These are phyloP conservation scores for Scalopus aquaticus DNA, from an alignment of 2,113 vertebrate species.

Conservation along the genomic window DNA sequence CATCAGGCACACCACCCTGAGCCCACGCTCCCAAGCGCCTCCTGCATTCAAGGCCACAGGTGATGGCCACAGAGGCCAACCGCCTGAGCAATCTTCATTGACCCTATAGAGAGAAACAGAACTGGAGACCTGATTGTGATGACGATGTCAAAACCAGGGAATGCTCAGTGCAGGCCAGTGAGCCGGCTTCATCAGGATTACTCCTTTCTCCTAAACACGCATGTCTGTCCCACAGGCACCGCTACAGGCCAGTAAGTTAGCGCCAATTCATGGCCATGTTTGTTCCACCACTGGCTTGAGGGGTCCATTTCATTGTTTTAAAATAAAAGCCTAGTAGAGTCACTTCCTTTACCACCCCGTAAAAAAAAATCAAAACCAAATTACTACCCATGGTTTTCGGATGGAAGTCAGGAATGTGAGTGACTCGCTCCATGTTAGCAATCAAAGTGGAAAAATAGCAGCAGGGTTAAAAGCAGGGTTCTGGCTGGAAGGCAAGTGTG, in stretches of 20 bases:
- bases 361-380: background rate
- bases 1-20: too few relatives aligned
- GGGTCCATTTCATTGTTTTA: background rate
- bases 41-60: too few relatives aligned
- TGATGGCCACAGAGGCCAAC: too few relatives aligned
- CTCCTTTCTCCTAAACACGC: background rate
- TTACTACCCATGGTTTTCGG: background rate
- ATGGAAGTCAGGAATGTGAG: background rate
- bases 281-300: background rate
- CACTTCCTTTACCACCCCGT: background rate
- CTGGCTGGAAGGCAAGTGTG: background rate
- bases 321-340: background rate
- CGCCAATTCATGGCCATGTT: background rate
- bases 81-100: too few relatives aligned
- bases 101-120: background rate
- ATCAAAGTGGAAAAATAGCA: background rate
- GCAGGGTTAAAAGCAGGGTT: background rate
- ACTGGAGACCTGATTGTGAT: background rate
- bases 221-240: accelerated
- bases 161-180: background rate
- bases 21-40: too few relatives aligned
- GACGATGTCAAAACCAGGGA: background rate
- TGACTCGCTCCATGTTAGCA: background rate
- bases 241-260: background rate
- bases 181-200: background rate